Evolutionary conservation across 2,888 invertebrate genomes (phyloP).

Genomic region (Syritta pipiens): DNA sequence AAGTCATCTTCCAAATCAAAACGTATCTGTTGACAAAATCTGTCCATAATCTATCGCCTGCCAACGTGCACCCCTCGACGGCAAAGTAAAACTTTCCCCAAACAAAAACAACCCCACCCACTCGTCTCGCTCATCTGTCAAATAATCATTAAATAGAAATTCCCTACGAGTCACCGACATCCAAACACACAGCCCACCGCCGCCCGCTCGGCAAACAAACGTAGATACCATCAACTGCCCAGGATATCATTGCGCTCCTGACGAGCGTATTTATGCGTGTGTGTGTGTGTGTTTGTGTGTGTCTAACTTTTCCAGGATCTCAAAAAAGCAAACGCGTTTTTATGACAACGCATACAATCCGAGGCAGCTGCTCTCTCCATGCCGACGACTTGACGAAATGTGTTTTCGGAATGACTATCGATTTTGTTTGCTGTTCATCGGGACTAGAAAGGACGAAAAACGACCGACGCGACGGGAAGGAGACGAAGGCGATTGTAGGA

Average conservation of each 20-base stretch:
- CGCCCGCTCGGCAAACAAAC: slow-evolving; percentile 14
- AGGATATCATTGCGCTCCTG: slow-evolving; percentile 4
- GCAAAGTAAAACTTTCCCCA: too few relatives aligned
- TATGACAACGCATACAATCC: slow-evolving; percentile 8
- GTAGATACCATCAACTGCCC: slow-evolving; percentile 32
- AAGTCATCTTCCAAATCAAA: too few relatives aligned
- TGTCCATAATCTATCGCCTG: too few relatives aligned
- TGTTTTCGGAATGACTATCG: slow-evolving; percentile 63
- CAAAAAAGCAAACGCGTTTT: not conserved
- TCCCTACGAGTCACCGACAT: slow-evolving; percentile 23
- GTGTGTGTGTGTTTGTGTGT: not conserved
- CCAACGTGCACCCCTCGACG: too few relatives aligned
- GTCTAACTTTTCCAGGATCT: not conserved
- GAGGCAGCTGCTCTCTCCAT: slow-evolving; percentile 3
- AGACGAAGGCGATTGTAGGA: too few relatives aligned
- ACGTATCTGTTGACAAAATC: too few relatives aligned
- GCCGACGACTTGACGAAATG: slow-evolving; percentile 51
- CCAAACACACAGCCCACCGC: not conserved
- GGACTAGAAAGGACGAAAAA: slow-evolving; percentile 43
- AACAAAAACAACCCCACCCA: too few relatives aligned
- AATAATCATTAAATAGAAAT: slow-evolving; percentile 29
- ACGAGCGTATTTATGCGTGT: not conserved
- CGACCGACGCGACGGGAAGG: too few relatives aligned
- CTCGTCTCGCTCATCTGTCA: too few relatives aligned
- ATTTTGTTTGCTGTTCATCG: slow-evolving; percentile 48